These are phyloP conservation scores for Subacronicta megacephala DNA, from an alignment of 2,888 invertebrate genomes.

Conservation along the genomic window DNA sequence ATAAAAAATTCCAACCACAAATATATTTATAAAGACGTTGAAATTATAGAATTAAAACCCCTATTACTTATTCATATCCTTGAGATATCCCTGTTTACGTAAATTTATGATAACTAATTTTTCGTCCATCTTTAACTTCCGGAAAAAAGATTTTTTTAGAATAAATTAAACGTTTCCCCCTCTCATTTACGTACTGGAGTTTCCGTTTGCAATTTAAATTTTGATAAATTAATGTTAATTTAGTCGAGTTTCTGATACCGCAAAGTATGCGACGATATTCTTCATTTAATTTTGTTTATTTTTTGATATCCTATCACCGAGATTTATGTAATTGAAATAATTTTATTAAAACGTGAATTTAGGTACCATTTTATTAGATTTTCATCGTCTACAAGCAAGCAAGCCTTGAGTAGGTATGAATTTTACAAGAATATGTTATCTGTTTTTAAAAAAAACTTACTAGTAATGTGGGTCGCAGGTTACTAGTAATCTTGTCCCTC, in stretches of 20 bases:
- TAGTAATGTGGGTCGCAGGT: too few relatives aligned
- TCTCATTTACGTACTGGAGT: constrained; percentile 16
- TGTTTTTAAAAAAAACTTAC: too few relatives aligned
- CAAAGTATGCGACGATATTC: constrained; percentile 11
- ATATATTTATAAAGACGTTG: constrained; percentile 16
- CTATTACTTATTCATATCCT: constrained; percentile 62
- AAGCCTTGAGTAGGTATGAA: too few relatives aligned
- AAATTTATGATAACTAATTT: constrained; percentile 70
- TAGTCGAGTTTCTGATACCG: constrained; percentile 29
- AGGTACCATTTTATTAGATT: not conserved
- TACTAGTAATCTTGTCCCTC: too few relatives aligned
- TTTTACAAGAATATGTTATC: too few relatives aligned
- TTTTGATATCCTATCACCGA: not conserved
- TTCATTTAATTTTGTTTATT: constrained; percentile 11
- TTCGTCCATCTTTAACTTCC: constrained; percentile 54
- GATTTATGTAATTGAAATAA: constrained; percentile 6
- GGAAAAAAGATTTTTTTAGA: constrained; percentile 40
- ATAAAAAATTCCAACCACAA: too few relatives aligned
- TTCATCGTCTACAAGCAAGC: too few relatives aligned
- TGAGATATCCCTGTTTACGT: constrained; percentile 58
- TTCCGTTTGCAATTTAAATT: constrained; percentile 53
- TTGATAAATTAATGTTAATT: constrained; percentile 48
- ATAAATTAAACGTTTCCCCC: constrained; percentile 56
- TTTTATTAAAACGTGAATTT: not conserved
- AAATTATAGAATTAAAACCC: constrained; percentile 35